Evolutionary conservation across 2,113 vertebrate species (phyloP).

Genomic region (Crotalus horridus): DNA sequence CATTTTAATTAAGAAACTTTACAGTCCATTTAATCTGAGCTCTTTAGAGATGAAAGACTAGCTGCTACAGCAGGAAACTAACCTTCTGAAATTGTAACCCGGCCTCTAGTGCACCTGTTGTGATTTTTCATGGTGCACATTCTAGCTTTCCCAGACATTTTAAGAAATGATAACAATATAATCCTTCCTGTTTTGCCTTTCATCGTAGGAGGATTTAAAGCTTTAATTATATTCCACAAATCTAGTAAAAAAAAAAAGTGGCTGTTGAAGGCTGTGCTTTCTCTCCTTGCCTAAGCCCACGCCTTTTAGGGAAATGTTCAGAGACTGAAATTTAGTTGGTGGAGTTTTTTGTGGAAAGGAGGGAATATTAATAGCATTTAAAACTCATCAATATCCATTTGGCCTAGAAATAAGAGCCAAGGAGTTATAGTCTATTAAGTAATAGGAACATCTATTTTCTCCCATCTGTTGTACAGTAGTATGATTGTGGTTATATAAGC

Average conservation of each 20-base stretch:
- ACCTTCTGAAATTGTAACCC: conserved; percentile 47
- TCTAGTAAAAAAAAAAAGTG: conserved; percentile 21
- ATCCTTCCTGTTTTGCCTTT: conserved; percentile 66
- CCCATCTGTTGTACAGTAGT: conserved; percentile 52
- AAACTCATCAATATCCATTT: neutral
- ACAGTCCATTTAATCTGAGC: conserved; percentile 60
- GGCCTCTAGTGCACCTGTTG: conserved; percentile 67
- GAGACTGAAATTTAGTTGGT: conserved; percentile 49
- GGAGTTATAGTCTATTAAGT: neutral
- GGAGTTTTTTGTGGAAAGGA: neutral
- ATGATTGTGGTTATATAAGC: conserved; percentile 52
- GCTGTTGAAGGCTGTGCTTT: neutral
- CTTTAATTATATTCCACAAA: conserved; percentile 47
- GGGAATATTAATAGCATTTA: neutral
- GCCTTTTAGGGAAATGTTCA: conserved; percentile 49
- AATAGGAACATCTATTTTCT: conserved; percentile 42
- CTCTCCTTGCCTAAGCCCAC: conserved; percentile 36
- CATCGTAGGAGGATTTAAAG: conserved; percentile 46
- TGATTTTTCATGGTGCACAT: conserved; percentile 63
- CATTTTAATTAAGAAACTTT: conserved; percentile 67
- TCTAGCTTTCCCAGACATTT: conserved; percentile 53
- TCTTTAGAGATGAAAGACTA: conserved; percentile 65
- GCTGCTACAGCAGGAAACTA: conserved; percentile 55
- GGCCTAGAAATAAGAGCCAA: conserved; percentile 19
- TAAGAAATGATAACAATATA: conserved; percentile 68